Conservation (phyloP, 2,888 invertebrate genomes). For the Philereme transversata region DNA sequence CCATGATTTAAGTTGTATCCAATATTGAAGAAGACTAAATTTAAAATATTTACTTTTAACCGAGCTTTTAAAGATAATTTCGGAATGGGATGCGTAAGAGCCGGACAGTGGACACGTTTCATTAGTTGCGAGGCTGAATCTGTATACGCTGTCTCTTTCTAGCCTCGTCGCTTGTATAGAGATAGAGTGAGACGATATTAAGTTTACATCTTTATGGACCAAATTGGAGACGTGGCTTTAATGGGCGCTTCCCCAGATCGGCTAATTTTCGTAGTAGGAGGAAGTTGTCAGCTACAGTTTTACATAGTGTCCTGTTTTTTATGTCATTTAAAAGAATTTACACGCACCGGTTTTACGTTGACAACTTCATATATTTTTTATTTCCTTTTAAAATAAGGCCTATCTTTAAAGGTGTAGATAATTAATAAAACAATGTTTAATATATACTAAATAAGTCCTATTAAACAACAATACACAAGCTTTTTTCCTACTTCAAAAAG, state of each 20-base stretch:
- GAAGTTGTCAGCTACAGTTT: conserved; percentile 65
- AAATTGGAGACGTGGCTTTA: conserved; percentile 72
- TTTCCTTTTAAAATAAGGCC: too few relatives aligned
- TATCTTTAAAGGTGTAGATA: too few relatives aligned
- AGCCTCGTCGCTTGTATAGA: conserved; percentile 26
- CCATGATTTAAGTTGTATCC: conserved; percentile 27
- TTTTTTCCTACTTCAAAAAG: too few relatives aligned
- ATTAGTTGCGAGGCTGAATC: conserved; percentile 75
- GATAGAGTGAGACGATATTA: conserved; percentile 59
- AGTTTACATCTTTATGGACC: conserved; percentile 74
- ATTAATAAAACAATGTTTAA: too few relatives aligned
- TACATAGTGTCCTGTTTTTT: conserved; percentile 68
- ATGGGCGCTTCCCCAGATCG: conserved; percentile 75
- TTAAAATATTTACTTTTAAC: conserved; percentile 18
- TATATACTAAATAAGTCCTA: too few relatives aligned
- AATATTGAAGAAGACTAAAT: conserved; percentile 20
- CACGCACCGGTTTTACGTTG: conserved; percentile 1
- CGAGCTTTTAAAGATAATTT: conserved; percentile 50
- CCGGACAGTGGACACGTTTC: conserved; percentile 78
- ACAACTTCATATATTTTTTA: neutral
- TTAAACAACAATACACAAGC: too few relatives aligned
- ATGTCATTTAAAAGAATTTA: conserved; percentile 59
- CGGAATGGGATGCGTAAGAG: conserved; percentile 63
- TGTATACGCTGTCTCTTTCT: conserved; percentile 62
- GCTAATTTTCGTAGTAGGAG: conserved; percentile 77